phyloP scores from a whole-genome alignment of 1,140 invertebrate species.

The Ips typographus region DNA sequence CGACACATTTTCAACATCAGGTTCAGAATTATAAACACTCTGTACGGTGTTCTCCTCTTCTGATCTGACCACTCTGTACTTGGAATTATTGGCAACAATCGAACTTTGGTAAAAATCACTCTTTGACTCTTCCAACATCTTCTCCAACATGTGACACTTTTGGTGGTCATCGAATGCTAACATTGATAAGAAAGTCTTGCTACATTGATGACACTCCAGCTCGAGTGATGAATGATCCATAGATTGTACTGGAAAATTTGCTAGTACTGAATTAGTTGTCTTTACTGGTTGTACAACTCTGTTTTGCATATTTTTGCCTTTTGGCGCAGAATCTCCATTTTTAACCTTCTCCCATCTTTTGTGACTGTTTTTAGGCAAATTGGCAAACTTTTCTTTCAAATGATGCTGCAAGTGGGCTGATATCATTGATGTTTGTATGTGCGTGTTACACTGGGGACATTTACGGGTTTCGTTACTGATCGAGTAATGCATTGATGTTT shows the following conservation, averaged over 20 bases:
- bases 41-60: too few relatives aligned
- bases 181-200: conserved; percentile 3
- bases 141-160: conserved; percentile 3
- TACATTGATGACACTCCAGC: conserved; percentile 7
- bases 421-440: neutral
- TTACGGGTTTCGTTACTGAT: neutral
- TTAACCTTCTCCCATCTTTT: neutral
- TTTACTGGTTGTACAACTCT: neutral
- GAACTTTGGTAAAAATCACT: too few relatives aligned
- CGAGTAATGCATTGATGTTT: neutral
- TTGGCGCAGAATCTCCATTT: neutral
- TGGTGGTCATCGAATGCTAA: conserved; percentile 7
- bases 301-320: neutral
- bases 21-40: too few relatives aligned
- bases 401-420: conserved; percentile 4
- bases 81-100: too few relatives aligned
- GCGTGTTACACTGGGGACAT: conserved; percentile 12
- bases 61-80: too few relatives aligned
- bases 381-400: conserved; percentile 44
- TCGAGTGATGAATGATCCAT: too few relatives aligned
- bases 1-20: too few relatives aligned
- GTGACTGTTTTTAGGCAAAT: conserved; percentile 35
- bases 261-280: neutral
- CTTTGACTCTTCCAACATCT: neutral
- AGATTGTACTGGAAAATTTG: too few relatives aligned